Evolutionary conservation across 2,888 invertebrate species (phyloP).

Genomic region (Eudasyphora cyanicolor): DNA sequence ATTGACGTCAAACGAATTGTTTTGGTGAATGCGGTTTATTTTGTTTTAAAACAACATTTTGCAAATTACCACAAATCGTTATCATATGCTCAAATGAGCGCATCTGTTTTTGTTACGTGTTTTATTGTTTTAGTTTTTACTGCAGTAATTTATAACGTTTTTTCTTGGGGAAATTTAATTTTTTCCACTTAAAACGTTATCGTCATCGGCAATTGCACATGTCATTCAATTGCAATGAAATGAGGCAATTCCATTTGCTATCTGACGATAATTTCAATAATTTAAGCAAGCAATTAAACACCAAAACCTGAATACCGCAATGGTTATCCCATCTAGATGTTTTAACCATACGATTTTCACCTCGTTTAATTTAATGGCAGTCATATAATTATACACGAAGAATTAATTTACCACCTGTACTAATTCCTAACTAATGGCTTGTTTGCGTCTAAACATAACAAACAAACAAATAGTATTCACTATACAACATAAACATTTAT

Average conservation of each 20-base stretch:
- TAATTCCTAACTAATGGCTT: no score
- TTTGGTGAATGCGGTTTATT: slow-evolving; percentile 21
- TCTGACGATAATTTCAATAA: no score
- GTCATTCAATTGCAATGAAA: background rate
- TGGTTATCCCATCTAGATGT: no score
- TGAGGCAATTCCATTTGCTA: no score
- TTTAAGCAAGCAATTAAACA: no score
- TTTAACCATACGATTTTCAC: no score
- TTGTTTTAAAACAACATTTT: background rate
- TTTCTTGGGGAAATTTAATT: background rate
- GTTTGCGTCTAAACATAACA: no score
- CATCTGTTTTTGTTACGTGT: background rate
- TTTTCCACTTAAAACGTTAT: no score
- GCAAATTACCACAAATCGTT: background rate
- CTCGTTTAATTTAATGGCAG: no score
- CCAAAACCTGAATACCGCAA: no score
- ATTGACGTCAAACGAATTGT: slow-evolving; percentile 16
- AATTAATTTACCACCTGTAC: no score
- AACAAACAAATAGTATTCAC: background rate
- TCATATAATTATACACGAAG: no score
- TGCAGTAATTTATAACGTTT: slow-evolving; percentile 30
- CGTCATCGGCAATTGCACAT: background rate
- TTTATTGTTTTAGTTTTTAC: slow-evolving; percentile 31
- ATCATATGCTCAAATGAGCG: slow-evolving; percentile 11
- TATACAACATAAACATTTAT: background rate